A percentile compares a stretch with the other conserved stretches of the same genome.
Conservation (phyloP, 2,888 invertebrate species). For the Erebia aethiops region DNA sequence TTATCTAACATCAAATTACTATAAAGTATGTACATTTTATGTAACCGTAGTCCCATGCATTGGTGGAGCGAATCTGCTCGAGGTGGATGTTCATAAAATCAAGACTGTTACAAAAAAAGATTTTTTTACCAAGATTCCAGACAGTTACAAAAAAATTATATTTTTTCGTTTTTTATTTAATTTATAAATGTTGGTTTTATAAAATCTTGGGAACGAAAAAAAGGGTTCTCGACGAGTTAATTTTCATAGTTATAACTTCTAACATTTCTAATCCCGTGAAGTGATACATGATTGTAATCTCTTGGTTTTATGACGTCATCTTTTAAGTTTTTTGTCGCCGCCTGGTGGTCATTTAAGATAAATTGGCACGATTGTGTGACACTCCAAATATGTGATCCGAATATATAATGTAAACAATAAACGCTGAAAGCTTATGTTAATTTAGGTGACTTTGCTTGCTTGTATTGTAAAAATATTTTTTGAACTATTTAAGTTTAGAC, state of each 20-base stretch:
- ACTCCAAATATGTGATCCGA: slow-evolving; percentile 45
- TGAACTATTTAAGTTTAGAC: not conserved
- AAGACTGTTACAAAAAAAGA: no score
- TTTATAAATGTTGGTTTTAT: no score
- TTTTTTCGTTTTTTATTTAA: no score
- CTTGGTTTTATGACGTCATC: slow-evolving; percentile 47
- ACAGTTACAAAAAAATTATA: no score
- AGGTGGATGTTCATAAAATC: no score
- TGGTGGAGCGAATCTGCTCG: no score
- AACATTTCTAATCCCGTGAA: slow-evolving; percentile 7
- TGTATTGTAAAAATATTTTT: not conserved
- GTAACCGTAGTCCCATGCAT: no score
- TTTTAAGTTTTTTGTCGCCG: slow-evolving; percentile 35
- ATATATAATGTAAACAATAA: slow-evolving; percentile 41
- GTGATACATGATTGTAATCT: slow-evolving; percentile 26
- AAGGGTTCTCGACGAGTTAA: not conserved
- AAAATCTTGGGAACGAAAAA: not conserved
- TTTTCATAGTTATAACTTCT: not conserved
- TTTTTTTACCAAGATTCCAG: no score
- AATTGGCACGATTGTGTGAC: slow-evolving; percentile 51
- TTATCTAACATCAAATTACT: no score
- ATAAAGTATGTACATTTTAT: no score
- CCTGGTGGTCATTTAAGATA: slow-evolving; percentile 45
- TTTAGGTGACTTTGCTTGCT: not conserved
- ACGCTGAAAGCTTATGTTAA: not conserved